Conservation (phyloP, 2,888 invertebrate species). For the Lithosia quadra region DNA sequence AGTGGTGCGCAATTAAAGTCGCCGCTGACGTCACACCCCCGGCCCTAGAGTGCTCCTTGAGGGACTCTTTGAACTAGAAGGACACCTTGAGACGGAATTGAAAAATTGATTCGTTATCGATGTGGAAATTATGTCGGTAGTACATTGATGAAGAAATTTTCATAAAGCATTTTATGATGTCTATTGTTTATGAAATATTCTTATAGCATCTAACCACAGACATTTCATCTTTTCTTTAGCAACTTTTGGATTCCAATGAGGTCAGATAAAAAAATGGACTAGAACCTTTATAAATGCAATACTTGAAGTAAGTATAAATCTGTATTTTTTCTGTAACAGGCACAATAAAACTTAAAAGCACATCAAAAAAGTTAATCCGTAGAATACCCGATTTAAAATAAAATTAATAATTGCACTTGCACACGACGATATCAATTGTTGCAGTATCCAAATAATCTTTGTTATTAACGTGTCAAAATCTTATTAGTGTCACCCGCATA, state of each 20-base stretch:
- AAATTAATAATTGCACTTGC: neutral
- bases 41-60: constrained; percentile 65
- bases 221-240: neutral
- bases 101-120: constrained; percentile 80
- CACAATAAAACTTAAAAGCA: neutral
- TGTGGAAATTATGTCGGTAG: constrained; percentile 27
- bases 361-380: neutral
- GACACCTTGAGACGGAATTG: constrained; percentile 79
- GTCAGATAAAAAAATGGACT: neutral
- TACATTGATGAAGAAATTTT: neutral
- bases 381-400: neutral
- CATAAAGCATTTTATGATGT: neutral
- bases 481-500: constrained; percentile 85
- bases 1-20: constrained; percentile 86
- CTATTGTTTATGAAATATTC: neutral
- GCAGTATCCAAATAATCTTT: constrained; percentile 60
- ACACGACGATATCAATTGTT: constrained; percentile 29
- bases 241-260: neutral
- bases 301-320: neutral
- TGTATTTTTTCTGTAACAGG: too few relatives aligned
- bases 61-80: constrained; percentile 66
- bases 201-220: neutral
- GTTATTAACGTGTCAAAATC: constrained; percentile 84
- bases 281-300: neutral
- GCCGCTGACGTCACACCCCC: constrained; percentile 84